Evolutionary conservation across 2,888 invertebrate genomes (phyloP), one percentile per base, ranked within the genome.

Genomic region (Linhomoeus sp.): DNA sequence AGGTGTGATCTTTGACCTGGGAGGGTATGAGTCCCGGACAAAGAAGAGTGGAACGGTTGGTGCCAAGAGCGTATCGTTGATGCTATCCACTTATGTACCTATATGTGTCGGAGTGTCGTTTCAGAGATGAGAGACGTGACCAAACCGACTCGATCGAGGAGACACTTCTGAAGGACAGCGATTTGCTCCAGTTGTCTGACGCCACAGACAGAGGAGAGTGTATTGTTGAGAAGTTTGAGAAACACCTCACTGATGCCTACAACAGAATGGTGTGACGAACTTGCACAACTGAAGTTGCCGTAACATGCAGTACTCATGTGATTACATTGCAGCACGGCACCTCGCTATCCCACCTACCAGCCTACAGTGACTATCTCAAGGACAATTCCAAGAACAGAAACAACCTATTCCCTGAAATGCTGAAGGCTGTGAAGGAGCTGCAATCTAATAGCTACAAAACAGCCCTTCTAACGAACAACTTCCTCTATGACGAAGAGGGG

Each of bases 1-100:
- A n/a, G 67, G 69, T 15, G 69, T 70, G 12, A 66, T 70, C 46
- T 70, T 70, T 60, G 70, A 70, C 55, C 60, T 70, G 63, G 70
- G 70, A 35, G 70, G 70, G 2, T 70, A 1, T 50, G 68, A 2
- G 68, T 67, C 1, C 59, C 63, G 3, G 70, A 70, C 3, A 51
- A 59, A 45, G 44, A 50, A 14, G 43, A 58, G 19, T 68, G 67
- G 61, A 49, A 47, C 39, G 48, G 58, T 60, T 33, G 45, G 42
- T 15, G 25, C 45, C 46, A 49, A 9, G 50, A 61, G 64, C 54
- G 9, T 15, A 33, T 15, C 12, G 9, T 33, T 33, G 9, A 12
- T 12, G 9, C 15, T 9, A 9, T 33, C 33, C 9, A 12, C 33
- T 9, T 33, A 15, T 33, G 15, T 15, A 15, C 12, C 12, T n/a